Percentiles rank a stretch among this genome's conserved stretches.
Conservation (phyloP, 2,888 invertebrate genomes). For the Conchocele bisecta region DNA sequence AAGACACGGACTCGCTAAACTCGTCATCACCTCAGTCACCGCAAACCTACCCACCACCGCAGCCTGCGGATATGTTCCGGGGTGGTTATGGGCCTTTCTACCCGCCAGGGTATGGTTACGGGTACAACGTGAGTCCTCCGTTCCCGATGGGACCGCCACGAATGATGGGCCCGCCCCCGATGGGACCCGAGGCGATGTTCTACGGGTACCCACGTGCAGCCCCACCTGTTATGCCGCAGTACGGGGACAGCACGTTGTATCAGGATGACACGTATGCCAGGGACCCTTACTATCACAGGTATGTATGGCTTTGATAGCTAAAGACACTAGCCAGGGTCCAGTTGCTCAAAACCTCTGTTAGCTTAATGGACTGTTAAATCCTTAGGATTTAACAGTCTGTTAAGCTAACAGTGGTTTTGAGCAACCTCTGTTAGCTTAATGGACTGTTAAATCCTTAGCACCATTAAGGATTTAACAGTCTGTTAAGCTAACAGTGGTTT, state of each 20-base stretch:
- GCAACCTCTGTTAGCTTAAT: too few species aligned
- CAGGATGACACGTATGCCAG: slow-evolving; percentile 58
- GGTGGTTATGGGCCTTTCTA: slow-evolving; percentile 35
- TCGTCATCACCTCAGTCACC: slow-evolving; percentile 56
- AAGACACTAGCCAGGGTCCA: too few species aligned
- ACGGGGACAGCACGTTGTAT: slow-evolving; percentile 32
- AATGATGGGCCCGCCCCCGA: slow-evolving; percentile 51
- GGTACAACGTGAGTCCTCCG: slow-evolving; percentile 28
- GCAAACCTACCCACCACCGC: slow-evolving; percentile 33
- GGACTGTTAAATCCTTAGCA: too few species aligned
- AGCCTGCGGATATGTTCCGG: slow-evolving; percentile 35
- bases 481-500: too few species aligned
- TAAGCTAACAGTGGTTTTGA: too few species aligned
- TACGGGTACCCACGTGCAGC: slow-evolving; percentile 62
- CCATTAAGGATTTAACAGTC: too few species aligned
- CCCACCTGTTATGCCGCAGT: too few species aligned
- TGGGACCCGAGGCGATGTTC: slow-evolving; percentile 52
- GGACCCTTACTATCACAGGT: slow-evolving; percentile 36
- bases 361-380: too few species aligned
- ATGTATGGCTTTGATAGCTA: too few species aligned
- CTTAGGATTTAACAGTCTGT: too few species aligned
- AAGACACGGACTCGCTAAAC: slow-evolving; percentile 59
- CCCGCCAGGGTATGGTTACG: slow-evolving; percentile 51
- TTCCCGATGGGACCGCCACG: slow-evolving; percentile 21
- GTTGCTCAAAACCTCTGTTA: too few species aligned